Conservation (phyloP, 2,888 invertebrate genomes). For the Theristus sp. region DNA sequence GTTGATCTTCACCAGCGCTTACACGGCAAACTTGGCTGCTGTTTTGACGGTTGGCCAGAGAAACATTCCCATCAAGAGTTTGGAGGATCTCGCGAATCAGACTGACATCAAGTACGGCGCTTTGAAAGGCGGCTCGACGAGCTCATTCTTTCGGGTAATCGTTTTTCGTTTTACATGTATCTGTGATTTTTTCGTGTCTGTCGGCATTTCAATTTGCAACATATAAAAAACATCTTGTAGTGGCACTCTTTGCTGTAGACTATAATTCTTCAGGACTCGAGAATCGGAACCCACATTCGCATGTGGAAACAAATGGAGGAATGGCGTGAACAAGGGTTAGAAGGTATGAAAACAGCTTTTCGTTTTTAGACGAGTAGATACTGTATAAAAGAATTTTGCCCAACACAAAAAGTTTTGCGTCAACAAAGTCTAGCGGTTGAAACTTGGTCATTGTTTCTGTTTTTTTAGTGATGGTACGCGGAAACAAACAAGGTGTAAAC, state of each 20-base stretch:
- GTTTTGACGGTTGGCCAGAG: slow-evolving; percentile 61
- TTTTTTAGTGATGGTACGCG: slow-evolving; percentile 21
- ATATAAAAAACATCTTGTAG: too few species aligned
- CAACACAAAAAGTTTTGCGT: slow-evolving; percentile 36
- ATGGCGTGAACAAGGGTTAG: slow-evolving; percentile 4
- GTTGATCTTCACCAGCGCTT: slow-evolving; percentile 88
- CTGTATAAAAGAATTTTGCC: too few species aligned
- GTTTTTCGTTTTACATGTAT: too few species aligned
- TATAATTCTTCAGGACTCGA: slow-evolving; percentile 29
- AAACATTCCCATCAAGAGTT: slow-evolving; percentile 66
- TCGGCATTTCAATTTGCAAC: too few species aligned
- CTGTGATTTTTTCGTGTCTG: too few species aligned
- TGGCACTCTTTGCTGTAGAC: too few species aligned
- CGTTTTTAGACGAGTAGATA: slow-evolving; percentile 10
- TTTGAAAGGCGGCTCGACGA: slow-evolving; percentile 75
- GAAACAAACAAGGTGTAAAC: slow-evolving; percentile 39
- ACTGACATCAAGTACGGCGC: slow-evolving; percentile 82
- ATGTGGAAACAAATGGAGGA: slow-evolving; percentile 36
- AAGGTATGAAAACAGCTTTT: not conserved
- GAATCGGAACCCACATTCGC: slow-evolving; percentile 31
- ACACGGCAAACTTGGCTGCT: slow-evolving; percentile 91
- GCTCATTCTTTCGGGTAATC: slow-evolving; percentile 64
- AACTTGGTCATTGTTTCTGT: too few species aligned
- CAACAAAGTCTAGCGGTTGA: too few species aligned
- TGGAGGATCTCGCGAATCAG: slow-evolving; percentile 83